A percentile compares a stretch with the other conserved stretches of the same genome.
phyloP scores from a whole-genome alignment of 2,888 invertebrate species.

The Acutogordius australiensis region DNA sequence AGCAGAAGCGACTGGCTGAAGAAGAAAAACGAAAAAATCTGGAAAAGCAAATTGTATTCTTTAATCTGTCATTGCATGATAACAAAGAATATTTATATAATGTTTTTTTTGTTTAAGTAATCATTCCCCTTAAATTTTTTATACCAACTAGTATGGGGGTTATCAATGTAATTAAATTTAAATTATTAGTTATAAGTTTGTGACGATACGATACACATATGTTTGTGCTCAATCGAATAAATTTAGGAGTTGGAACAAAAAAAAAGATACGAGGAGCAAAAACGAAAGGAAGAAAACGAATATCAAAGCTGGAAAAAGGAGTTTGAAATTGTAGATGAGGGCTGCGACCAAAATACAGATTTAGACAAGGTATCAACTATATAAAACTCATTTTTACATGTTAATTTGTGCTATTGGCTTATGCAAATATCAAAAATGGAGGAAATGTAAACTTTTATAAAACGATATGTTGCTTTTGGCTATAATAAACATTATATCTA shows the following conservation, averaged over 20 bases:
- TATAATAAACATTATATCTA: neutral
- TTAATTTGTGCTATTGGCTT: too few relatives aligned
- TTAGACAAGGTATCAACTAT: constrained; percentile 1
- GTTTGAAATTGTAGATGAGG: constrained; percentile 5
- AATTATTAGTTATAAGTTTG: too few relatives aligned
- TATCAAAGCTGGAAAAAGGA: constrained; percentile 10
- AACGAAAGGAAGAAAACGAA: constrained; percentile 14
- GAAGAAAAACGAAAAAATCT: constrained; percentile 31
- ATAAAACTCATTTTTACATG: too few relatives aligned
- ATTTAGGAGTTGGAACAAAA: constrained; percentile 29
- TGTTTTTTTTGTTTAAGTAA: neutral
- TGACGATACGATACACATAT: too few relatives aligned
- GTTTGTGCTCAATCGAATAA: too few relatives aligned
- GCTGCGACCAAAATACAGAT: neutral
- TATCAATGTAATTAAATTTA: too few relatives aligned
- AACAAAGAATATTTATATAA: constrained; percentile 15
- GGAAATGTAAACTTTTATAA: too few relatives aligned
- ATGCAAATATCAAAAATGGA: too few relatives aligned
- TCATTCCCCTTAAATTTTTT: neutral
- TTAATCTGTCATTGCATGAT: too few relatives aligned
- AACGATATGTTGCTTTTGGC: neutral
- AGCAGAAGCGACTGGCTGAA: constrained; percentile 43
- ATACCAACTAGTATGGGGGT: too few relatives aligned
- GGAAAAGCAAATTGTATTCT: constrained; percentile 18
- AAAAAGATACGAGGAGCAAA: constrained; percentile 27